Evolutionary conservation across 2,888 invertebrate species (phyloP).

Genomic region (Acanthococcus lagerstroemiae): DNA sequence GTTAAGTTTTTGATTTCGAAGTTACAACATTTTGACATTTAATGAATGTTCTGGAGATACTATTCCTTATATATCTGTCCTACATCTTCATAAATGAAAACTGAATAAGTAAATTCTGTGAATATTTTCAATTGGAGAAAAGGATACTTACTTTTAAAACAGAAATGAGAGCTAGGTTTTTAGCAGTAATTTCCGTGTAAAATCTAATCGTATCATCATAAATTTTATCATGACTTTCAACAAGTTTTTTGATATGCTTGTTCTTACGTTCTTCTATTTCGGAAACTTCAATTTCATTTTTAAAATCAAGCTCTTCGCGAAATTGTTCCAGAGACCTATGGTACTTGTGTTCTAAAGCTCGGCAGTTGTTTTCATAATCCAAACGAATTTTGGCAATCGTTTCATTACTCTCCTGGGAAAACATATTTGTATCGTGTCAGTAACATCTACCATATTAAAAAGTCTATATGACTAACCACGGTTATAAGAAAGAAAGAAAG

Average conservation of each 20-base stretch:
- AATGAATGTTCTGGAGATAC: not conserved
- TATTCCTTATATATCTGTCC: not conserved
- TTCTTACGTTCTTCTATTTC: constrained; percentile 89
- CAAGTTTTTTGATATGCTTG: constrained; percentile 53
- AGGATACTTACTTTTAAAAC: constrained; percentile 58
- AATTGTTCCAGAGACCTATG: constrained; percentile 64
- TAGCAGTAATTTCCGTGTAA: constrained; percentile 87
- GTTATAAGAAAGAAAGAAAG: too few species aligned
- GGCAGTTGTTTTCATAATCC: constrained; percentile 56
- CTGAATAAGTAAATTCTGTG: not conserved
- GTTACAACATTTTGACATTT: not conserved
- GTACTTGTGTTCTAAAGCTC: constrained; percentile 58
- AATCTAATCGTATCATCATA: constrained; percentile 86
- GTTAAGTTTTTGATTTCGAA: not conserved
- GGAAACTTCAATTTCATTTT: constrained; percentile 70
- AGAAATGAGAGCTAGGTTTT: constrained; percentile 82
- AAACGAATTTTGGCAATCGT: constrained; percentile 50
- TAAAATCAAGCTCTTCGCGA: constrained; percentile 59
- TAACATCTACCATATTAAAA: too few species aligned
- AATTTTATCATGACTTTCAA: constrained; percentile 66
- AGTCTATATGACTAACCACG: too few species aligned
- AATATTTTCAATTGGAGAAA: not conserved
- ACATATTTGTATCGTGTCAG: too few species aligned
- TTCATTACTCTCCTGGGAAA: constrained; percentile 44
- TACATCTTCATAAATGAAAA: not conserved